These are phyloP conservation scores for Vimba vimba DNA, from an alignment of 2,113 vertebrate genomes.

Conservation along the genomic window DNA sequence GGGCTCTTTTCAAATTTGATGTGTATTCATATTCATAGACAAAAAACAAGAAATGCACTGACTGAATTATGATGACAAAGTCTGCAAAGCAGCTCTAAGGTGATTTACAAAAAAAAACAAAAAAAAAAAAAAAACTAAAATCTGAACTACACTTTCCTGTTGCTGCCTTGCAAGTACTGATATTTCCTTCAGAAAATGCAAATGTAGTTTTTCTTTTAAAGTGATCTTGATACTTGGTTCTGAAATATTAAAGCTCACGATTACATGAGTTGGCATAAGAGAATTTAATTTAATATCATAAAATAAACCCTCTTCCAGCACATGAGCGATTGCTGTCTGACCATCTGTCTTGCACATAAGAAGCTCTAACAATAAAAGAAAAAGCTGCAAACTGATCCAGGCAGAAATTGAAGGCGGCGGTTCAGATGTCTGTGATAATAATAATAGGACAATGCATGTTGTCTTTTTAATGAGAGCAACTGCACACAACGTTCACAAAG, in stretches of 20 bases:
- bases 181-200: not conserved
- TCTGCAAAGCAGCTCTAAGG: not conserved
- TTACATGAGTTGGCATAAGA: not conserved
- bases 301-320: not conserved
- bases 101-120: not conserved
- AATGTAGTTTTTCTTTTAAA: not conserved
- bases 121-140: not conserved
- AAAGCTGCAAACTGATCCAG: not conserved
- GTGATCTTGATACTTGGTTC: not conserved
- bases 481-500: not conserved
- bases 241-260: not conserved
- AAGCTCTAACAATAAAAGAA: not conserved
- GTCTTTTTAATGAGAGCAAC: constrained; percentile 1
- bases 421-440: not conserved
- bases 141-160: not conserved
- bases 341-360: not conserved
- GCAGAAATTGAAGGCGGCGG: not conserved
- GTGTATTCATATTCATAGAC: not conserved
- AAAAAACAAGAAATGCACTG: not conserved
- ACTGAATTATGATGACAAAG: not conserved
- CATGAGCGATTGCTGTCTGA: not conserved
- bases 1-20: not conserved
- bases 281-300: not conserved
- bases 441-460: not conserved
- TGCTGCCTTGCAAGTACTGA: not conserved